Conservation (phyloP, 1,140 invertebrate species). For the Lasaia peninsularis region DNA sequence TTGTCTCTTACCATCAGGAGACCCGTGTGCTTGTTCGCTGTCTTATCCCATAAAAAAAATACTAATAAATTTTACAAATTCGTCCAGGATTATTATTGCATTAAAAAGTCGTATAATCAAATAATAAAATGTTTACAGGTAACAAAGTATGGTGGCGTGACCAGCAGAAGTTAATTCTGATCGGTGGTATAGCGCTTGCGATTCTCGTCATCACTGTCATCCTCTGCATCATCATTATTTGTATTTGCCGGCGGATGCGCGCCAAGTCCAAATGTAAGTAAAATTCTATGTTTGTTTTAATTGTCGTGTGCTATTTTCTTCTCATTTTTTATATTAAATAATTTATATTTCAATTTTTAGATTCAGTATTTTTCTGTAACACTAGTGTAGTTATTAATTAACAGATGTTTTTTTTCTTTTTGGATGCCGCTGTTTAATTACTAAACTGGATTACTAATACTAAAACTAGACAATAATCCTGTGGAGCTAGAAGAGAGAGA, state of each 20-base stretch:
- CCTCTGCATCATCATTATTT: constrained; percentile 89
- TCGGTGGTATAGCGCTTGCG: constrained; percentile 85
- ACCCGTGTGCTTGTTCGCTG: too few species aligned
- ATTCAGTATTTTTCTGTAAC: too few species aligned
- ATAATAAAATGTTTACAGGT: constrained; percentile 61
- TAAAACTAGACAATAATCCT: constrained; percentile 84
- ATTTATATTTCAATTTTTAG: not conserved
- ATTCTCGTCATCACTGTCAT: constrained; percentile 87
- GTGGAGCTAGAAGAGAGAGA: constrained; percentile 89
- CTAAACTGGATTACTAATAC: constrained; percentile 38
- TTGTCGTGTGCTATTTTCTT: not conserved
- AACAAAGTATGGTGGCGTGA: constrained; percentile 87
- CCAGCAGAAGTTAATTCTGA: constrained; percentile 86
- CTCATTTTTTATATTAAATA: constrained; percentile 11
- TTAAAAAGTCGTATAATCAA: not conserved
- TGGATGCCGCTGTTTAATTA: constrained; percentile 52
- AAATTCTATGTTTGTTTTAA: not conserved
- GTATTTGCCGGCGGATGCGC: constrained; percentile 87
- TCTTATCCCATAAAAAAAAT: too few species aligned
- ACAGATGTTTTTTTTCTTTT: constrained; percentile 39
- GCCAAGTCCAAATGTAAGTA: constrained; percentile 92
- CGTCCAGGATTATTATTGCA: not conserved
- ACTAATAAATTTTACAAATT: too few species aligned
- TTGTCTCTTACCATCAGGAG: too few species aligned
- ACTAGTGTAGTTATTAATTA: constrained; percentile 14